Evolutionary conservation across 2,797 vertebrate species (phyloP).

Genomic region (Psittacula echo): DNA sequence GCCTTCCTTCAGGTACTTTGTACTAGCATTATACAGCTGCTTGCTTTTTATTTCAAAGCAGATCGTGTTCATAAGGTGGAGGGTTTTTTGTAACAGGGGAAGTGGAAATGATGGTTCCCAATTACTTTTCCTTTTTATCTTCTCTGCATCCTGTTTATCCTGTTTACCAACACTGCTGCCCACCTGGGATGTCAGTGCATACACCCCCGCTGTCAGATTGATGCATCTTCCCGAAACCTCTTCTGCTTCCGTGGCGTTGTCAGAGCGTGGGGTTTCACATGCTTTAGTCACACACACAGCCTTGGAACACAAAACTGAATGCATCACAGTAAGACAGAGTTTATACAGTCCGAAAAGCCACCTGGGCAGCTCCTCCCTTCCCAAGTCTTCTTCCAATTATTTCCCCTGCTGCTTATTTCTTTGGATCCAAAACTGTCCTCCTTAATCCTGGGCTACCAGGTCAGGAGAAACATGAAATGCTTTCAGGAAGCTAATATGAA

Average conservation of each 20-base stretch:
- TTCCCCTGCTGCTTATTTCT: not conserved
- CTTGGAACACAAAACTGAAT: not conserved
- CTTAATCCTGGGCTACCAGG: not conserved
- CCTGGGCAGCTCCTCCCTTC: not conserved
- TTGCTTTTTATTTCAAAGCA: slow-evolving; percentile 7
- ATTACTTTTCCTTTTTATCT: not conserved
- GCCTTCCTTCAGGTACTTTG: not conserved
- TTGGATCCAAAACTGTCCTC: not conserved
- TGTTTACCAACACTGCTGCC: slow-evolving; percentile 5
- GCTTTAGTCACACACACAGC: not conserved
- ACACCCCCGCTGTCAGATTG: not conserved
- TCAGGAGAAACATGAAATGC: not conserved
- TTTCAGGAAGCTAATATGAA: not conserved
- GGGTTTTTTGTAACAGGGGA: not conserved
- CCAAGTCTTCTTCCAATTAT: not conserved
- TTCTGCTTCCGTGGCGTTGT: not conserved
- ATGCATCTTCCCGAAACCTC: not conserved
- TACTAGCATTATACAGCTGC: not conserved
- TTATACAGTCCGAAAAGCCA: not conserved
- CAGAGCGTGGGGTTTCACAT: not conserved
- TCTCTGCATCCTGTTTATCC: not conserved
- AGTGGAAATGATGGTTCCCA: not conserved
- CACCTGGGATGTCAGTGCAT: not conserved
- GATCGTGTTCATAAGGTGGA: not conserved
- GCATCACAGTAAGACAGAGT: not conserved